These are phyloP conservation scores for Thelaira solivaga DNA, from an alignment of 2,888 invertebrate species.

Conservation along the genomic window DNA sequence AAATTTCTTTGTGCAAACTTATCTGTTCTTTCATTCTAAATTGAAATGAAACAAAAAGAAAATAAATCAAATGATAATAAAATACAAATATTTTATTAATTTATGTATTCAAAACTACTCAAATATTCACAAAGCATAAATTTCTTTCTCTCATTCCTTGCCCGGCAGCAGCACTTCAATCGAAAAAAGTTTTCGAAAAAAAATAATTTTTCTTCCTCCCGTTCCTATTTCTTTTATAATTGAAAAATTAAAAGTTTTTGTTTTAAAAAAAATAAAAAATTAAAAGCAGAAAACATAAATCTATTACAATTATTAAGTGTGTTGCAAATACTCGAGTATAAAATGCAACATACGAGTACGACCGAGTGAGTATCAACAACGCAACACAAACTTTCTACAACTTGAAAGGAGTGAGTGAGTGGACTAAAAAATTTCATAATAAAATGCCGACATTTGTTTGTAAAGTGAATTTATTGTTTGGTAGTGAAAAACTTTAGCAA, in stretches of 20 bases:
- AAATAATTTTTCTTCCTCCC: slow-evolving; percentile 14
- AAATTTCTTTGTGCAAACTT: neutral
- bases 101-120: slow-evolving; percentile 58
- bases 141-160: slow-evolving; percentile 22
- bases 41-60: neutral
- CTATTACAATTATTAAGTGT: slow-evolving; percentile 60
- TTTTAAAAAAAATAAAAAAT: neutral
- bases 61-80: slow-evolving; percentile 49
- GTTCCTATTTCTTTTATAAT: slow-evolving; percentile 5
- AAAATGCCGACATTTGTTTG: slow-evolving; percentile 18
- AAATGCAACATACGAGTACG: slow-evolving; percentile 13
- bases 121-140: slow-evolving; percentile 58
- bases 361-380: neutral
- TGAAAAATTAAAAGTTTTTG: slow-evolving; percentile 24
- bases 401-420: slow-evolving; percentile 3
- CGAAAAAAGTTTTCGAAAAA: slow-evolving; percentile 43
- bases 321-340: slow-evolving; percentile 50
- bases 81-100: slow-evolving; percentile 61
- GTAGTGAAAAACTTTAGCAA: neutral
- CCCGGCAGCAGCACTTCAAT: neutral
- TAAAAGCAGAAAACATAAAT: slow-evolving; percentile 50
- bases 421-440: slow-evolving; percentile 9
- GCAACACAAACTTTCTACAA: slow-evolving; percentile 6
- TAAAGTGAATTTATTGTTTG: slow-evolving; percentile 11
- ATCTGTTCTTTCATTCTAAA: slow-evolving; percentile 7